Conservation (phyloP, 2,888 invertebrate species). For the Caradrina clavipalpis region DNA sequence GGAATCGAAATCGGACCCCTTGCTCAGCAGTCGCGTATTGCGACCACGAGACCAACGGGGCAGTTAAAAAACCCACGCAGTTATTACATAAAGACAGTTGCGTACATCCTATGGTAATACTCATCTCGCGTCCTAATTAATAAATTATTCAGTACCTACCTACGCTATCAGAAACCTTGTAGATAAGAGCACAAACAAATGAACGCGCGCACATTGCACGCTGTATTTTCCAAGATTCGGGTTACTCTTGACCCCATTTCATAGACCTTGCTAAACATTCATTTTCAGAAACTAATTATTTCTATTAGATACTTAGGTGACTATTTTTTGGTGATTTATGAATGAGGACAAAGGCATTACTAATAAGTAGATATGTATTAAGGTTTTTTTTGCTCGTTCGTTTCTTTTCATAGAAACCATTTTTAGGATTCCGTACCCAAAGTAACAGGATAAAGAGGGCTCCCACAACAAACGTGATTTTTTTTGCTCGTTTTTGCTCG, state of each 20-base stretch:
- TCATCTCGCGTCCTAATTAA: constrained; percentile 27
- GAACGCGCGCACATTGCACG: constrained; percentile 11
- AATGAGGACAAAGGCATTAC: background rate
- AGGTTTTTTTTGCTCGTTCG: too few relatives aligned
- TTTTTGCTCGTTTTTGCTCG: too few relatives aligned
- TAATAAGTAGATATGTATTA: background rate
- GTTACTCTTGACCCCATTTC: constrained; percentile 41
- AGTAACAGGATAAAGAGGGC: too few relatives aligned
- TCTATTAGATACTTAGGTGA: too few relatives aligned
- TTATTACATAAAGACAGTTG: background rate
- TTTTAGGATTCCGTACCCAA: too few relatives aligned
- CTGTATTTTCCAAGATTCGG: constrained; percentile 48
- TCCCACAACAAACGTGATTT: too few relatives aligned
- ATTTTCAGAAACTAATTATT: background rate
- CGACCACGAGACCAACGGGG: too few relatives aligned
- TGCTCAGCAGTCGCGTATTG: too few relatives aligned
- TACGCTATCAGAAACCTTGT: constrained; percentile 50
- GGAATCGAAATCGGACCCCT: too few relatives aligned
- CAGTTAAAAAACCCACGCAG: too few relatives aligned
- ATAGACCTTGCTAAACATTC: constrained; percentile 35
- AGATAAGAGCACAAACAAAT: constrained; percentile 42
- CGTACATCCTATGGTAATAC: background rate
- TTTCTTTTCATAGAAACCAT: too few relatives aligned
- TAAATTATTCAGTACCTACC: constrained; percentile 42
- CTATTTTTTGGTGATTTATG: constrained; percentile 14